Evolutionary conservation across 2,888 invertebrate species (phyloP), one percentile per base, ranked within the genome.

Genomic region (Orthonychiurus folsomi): DNA sequence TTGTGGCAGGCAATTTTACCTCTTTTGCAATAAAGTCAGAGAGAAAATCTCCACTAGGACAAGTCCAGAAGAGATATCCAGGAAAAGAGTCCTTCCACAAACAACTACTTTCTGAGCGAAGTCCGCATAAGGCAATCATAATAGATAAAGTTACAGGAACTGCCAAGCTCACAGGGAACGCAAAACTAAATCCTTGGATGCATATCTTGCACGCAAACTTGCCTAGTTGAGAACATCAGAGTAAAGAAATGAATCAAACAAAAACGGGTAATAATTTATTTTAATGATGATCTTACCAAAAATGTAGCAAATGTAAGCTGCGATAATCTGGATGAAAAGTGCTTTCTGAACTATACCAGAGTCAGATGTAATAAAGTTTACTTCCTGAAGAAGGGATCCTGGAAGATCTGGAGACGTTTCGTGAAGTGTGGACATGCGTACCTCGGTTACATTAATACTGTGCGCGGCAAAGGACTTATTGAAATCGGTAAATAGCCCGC

Each of bases 161-260:
- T 0, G 93, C 89, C 66, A 97, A 82, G 77, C 91, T 92, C 3
- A 97, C 88, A 0, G 97, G 96, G 73, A 97, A 90, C 0, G 97
- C 94, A 76, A 94, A 96, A 76, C 95, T 93, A 81, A 95, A 93
- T 24, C 93, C 89, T 81, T 97, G 97, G 71, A 97, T 95, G 74
- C 93, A 85, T 74, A 95, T 93, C 80, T 94, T 94, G 80, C 95
- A 94, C 2, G 93, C 93, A 72, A 94, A 94, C 79, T 95, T 95
- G 68, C 92, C 82, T 80, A 77, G 59, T n/a, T n/a, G n/a, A n/a
- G n/a, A n/a, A n/a, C n/a, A n/a, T n/a, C n/a, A n/a, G n/a, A 73
- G 72, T n/a, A 23, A 57, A 57, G 37, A 21, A 48, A 21, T 48
- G 18, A 48, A 48, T 48, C 48, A n/a, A n/a, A n/a, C n/a, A n/a